These are phyloP conservation scores for Trichacis sp. DNA, from an alignment of 2,888 invertebrate species.

Conservation along the genomic window DNA sequence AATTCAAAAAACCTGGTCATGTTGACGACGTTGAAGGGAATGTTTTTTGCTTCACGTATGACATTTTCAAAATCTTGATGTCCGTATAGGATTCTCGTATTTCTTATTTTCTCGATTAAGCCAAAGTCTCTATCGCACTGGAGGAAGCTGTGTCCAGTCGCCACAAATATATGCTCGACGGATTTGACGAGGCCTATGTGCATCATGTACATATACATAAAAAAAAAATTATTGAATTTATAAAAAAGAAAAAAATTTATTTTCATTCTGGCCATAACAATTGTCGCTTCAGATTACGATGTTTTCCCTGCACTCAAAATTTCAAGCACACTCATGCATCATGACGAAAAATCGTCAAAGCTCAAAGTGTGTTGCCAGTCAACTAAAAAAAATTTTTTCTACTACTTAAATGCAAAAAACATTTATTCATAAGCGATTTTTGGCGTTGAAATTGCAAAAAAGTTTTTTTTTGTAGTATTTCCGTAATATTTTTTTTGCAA, in stretches of 20 bases:
- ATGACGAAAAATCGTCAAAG: too few relatives aligned
- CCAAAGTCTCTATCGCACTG: background rate
- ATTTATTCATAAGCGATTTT: too few relatives aligned
- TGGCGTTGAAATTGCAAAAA: too few relatives aligned
- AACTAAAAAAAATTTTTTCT: too few relatives aligned
- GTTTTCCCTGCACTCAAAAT: background rate
- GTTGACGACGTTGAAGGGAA: background rate
- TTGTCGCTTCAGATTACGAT: background rate
- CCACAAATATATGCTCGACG: background rate
- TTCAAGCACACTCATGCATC: too few relatives aligned
- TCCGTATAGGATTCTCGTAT: background rate
- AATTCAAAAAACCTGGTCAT: background rate
- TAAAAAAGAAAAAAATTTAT: too few relatives aligned
- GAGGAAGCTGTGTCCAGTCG: background rate
- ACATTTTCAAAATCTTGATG: background rate
- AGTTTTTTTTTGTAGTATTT: too few relatives aligned
- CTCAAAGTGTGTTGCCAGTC: too few relatives aligned
- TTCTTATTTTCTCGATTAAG: background rate
- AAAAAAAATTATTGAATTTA: too few relatives aligned
- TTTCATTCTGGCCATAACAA: background rate
- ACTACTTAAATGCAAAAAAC: too few relatives aligned
- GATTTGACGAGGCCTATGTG: slow-evolving; percentile 7
- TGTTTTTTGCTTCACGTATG: background rate
- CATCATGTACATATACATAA: slow-evolving; percentile 1
- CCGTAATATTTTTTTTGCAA: too few relatives aligned